Evolutionary conservation across 2,797 vertebrate species (phyloP).

Genomic region (Xyrichtys novacula): DNA sequence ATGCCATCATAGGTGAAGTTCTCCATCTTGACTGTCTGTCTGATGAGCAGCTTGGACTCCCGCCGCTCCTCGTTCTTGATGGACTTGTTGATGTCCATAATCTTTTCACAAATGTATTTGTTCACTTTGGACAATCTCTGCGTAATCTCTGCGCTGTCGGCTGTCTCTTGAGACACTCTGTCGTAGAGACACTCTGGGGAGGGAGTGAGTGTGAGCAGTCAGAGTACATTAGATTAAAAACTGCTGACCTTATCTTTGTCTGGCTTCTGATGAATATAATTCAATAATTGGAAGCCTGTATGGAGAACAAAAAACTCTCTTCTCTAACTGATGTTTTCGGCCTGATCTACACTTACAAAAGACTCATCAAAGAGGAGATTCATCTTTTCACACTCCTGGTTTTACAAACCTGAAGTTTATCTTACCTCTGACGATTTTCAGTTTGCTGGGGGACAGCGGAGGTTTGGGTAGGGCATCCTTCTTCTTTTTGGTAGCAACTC

Average conservation of each 20-base stretch:
- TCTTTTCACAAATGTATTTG: slow-evolving; percentile 99
- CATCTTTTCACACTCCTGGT: neutral
- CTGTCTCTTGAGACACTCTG: slow-evolving; percentile 99
- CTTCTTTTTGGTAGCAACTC: slow-evolving; percentile 99
- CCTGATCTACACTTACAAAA: slow-evolving; percentile 12
- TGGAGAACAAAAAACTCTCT: neutral
- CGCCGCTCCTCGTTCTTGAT: slow-evolving; percentile 99
- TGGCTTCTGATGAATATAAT: slow-evolving; percentile 14
- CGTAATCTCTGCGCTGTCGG: slow-evolving; percentile 98
- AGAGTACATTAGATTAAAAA: slow-evolving; percentile 57
- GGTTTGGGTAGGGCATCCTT: slow-evolving; percentile 98
- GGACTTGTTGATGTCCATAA: slow-evolving; percentile 99
- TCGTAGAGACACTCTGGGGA: slow-evolving; percentile 97
- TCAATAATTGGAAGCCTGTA: slow-evolving; percentile 6
- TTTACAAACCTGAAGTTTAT: neutral
- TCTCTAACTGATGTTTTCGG: slow-evolving; percentile 28
- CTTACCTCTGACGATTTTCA: slow-evolving; percentile 98
- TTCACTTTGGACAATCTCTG: slow-evolving; percentile 99
- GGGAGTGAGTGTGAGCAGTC: slow-evolving; percentile 53
- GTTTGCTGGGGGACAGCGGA: slow-evolving; percentile 97
- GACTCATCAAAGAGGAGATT: slow-evolving; percentile 1
- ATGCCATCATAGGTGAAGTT: slow-evolving; percentile 88
- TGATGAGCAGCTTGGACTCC: slow-evolving; percentile 94
- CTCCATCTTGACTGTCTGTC: slow-evolving; percentile 90
- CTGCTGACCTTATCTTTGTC: slow-evolving; percentile 41